Base-by-base conservation (phyloP, 2,113 vertebrate genomes). In the Xiphophorus couchianus region DNA sequence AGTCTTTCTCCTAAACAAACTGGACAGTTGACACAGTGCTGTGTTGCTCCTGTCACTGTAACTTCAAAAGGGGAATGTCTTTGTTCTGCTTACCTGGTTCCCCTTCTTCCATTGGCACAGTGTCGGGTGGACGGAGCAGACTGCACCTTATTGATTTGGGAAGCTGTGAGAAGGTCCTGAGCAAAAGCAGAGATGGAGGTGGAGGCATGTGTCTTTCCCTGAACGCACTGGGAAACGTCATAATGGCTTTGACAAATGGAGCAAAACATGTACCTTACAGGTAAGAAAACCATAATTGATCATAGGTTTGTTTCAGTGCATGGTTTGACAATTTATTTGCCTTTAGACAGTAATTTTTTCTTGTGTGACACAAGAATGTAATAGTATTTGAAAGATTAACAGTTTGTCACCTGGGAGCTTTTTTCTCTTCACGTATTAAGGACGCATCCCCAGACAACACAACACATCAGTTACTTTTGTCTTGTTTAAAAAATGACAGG, bases 251-350 rank as follows among this genome's bases (percentile, higher is more conserved):
- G 88, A 95, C 96, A 88, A 97, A 97, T 2, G 98, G 97, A 78
- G 97, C 98, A 77, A 99, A 99, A 77, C 97, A 99, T n/a, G 96
- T 99, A 84, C 98, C 98, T 17, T 97, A 97, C 91, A 96, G 96
- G 98, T 99, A 92, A 94, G 95, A 77, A 69, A 77, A 60, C 33
- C 35, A 62, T 15, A 5, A 68, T 76, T 74, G 33, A 14, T 69
- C 73, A 66, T 58, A 29, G 51, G 14, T 0, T 63, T 7, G 29
- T 63, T 29, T 51, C 22, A 69, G 67, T 29, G 2, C 62, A 68
- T 80, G 35, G 62, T 35, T 60, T 27, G 73, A 80, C 73, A 84
- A 60, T 85, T 78, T 78, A 73, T 70, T 76, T 77, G 62, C 66
- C 51, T 31, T 66, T 33, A 71, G 66, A 65, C 48, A 80, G 71